Conservation (phyloP, 2,797 vertebrate genomes). For the Gambusia yucatana region DNA sequence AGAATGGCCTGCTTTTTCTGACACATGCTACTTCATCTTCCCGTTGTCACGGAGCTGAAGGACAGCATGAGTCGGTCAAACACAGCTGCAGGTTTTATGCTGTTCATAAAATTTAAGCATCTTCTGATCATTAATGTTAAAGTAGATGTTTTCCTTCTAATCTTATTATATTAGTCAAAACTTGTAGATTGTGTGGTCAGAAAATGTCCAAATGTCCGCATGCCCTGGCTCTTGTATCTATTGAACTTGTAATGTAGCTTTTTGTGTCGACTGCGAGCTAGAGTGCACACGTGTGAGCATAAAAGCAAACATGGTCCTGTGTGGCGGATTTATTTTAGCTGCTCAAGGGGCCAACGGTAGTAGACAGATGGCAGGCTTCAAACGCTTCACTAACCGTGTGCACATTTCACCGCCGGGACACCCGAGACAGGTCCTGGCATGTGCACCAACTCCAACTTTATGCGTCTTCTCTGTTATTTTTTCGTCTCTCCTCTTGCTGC, state of each 20-base stretch:
- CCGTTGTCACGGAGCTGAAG: slow-evolving; percentile 41
- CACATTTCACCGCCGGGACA: slow-evolving; percentile 52
- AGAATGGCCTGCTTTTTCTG: slow-evolving; percentile 25
- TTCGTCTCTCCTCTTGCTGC: slow-evolving; percentile 44
- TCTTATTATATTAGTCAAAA: slow-evolving; percentile 30
- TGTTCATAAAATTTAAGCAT: slow-evolving; percentile 23
- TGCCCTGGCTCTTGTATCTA: background rate
- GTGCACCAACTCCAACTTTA: slow-evolving; percentile 44
- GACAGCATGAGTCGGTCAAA: slow-evolving; percentile 42
- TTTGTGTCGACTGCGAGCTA: background rate
- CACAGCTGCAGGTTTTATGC: slow-evolving; percentile 39
- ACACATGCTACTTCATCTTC: slow-evolving; percentile 42
- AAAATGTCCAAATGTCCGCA: slow-evolving; percentile 19
- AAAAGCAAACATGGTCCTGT: background rate
- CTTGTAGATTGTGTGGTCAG: slow-evolving; percentile 32
- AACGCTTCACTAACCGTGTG: slow-evolving; percentile 61
- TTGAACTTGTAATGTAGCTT: background rate
- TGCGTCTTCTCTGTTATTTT: slow-evolving; percentile 27
- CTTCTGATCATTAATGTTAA: slow-evolving; percentile 28
- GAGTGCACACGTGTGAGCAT: background rate
- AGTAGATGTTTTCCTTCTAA: slow-evolving; percentile 43
- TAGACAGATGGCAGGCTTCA: slow-evolving; percentile 67
- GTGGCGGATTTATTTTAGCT: slow-evolving; percentile 10
- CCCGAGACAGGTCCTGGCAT: slow-evolving; percentile 54
- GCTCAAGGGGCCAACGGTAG: slow-evolving; percentile 45